A percentile compares a stretch with the other conserved stretches of the same genome.
Conservation (phyloP, 2,797 vertebrate genomes). For the Distichodus sexfasciatus region DNA sequence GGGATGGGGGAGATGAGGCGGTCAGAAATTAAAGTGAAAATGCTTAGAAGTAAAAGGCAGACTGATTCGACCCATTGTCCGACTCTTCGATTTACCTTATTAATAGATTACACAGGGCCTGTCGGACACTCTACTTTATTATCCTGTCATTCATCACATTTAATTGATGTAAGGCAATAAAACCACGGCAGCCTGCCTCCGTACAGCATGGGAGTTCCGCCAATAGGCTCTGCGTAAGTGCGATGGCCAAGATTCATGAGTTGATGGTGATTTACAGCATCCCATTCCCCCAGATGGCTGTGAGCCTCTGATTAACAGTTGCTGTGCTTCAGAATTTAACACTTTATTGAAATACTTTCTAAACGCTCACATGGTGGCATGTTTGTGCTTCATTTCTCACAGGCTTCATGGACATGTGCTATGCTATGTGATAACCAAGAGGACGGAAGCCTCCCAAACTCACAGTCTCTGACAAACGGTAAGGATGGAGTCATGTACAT, state of each 20-base stretch:
- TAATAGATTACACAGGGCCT: not conserved
- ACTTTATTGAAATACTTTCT: too few species aligned
- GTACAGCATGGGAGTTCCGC: constrained; percentile 12
- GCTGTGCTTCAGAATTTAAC: too few species aligned
- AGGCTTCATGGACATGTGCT: constrained; percentile 50
- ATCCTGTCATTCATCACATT: constrained; percentile 22
- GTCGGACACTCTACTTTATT: constrained; percentile 13
- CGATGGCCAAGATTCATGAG: constrained; percentile 22
- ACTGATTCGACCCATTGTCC: not conserved
- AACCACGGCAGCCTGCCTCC: constrained; percentile 10
- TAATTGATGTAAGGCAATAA: constrained; percentile 33
- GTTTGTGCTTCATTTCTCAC: too few species aligned
- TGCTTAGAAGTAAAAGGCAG: not conserved
- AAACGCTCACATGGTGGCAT: too few species aligned
- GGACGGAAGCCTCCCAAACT: constrained; percentile 54
- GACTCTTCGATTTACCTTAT: not conserved
- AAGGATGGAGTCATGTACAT: constrained; percentile 39
- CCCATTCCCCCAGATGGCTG: constrained; percentile 27
- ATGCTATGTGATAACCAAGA: constrained; percentile 58
- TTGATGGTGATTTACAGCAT: constrained; percentile 27
- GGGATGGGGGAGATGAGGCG: not conserved
- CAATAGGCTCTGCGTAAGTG: constrained; percentile 5
- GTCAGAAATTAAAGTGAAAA: not conserved
- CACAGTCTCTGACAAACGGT: constrained; percentile 66
- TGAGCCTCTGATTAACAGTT: constrained; percentile 15